Evolutionary conservation across 2,888 invertebrate genomes (phyloP).

Genomic region (Drosophila antonietae): DNA sequence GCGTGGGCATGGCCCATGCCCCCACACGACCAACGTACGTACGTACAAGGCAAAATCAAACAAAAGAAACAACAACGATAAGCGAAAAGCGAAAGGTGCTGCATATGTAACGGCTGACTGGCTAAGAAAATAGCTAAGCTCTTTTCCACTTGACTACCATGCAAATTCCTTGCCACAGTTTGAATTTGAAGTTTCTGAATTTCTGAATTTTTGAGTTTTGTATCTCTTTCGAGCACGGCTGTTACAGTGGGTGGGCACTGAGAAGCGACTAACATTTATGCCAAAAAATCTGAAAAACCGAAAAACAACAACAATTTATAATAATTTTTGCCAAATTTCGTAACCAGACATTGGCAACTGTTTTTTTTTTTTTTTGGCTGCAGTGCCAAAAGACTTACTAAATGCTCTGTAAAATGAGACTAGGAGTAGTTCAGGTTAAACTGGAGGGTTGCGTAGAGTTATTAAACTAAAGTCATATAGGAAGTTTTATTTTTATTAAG

Average conservation of each 20-base stretch:
- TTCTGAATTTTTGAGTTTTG: conserved; percentile 17
- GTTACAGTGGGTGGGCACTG: conserved; percentile 78
- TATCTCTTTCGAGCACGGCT: conserved; percentile 23
- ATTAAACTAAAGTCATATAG: background rate
- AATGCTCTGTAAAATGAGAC: conserved; percentile 26
- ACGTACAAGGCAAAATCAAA: no score
- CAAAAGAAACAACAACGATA: background rate
- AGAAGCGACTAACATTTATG: conserved; percentile 80
- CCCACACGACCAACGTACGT: background rate
- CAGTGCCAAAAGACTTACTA: conserved; percentile 32
- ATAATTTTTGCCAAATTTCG: conserved; percentile 76
- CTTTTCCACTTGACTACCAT: conserved; percentile 67
- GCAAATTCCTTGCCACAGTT: conserved; percentile 55
- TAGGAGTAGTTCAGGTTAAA: background rate
- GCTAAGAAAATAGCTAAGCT: conserved; percentile 45
- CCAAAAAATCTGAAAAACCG: conserved; percentile 54
- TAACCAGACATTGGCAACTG: conserved; percentile 45
- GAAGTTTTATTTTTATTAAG: background rate
- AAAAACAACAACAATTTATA: conserved; percentile 66
- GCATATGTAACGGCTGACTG: conserved; percentile 70
- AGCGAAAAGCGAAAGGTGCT: conserved; percentile 70
- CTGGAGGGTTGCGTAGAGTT: background rate
- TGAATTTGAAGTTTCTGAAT: conserved; percentile 11
- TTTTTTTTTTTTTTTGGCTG: conserved; percentile 33
- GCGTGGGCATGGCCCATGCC: conserved; percentile 34